These are phyloP conservation scores for Zootermopsis nevadensis DNA, from an alignment of 2,888 invertebrate genomes.

Conservation along the genomic window DNA sequence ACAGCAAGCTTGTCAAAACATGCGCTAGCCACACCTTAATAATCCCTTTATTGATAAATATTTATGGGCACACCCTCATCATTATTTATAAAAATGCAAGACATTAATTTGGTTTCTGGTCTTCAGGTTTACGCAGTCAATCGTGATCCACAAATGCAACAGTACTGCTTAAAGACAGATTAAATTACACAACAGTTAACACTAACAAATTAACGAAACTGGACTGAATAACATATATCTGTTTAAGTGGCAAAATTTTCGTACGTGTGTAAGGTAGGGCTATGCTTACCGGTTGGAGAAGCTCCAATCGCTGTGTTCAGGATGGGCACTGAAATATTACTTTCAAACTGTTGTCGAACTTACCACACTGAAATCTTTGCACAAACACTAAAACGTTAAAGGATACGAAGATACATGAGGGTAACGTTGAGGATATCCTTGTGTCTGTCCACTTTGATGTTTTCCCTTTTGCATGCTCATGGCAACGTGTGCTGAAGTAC, in stretches of 20 bases:
- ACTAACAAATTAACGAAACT: background rate
- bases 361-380: slow-evolving; percentile 31
- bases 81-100: background rate
- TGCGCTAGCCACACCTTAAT: too few species aligned
- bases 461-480: slow-evolving; percentile 57
- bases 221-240: slow-evolving; percentile 32
- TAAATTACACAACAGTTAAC: slow-evolving; percentile 12
- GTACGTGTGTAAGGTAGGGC: slow-evolving; percentile 40
- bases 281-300: slow-evolving; percentile 39
- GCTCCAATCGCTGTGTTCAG: slow-evolving; percentile 36
- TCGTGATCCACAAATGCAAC: background rate
- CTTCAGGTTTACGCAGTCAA: background rate
- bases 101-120: slow-evolving; percentile 15
- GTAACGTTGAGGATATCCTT: slow-evolving; percentile 50
- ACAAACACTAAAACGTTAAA: slow-evolving; percentile 35
- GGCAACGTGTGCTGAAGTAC: slow-evolving; percentile 56
- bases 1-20: too few species aligned
- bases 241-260: slow-evolving; percentile 48
- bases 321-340: slow-evolving; percentile 32
- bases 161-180: background rate
- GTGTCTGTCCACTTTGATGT: slow-evolving; percentile 51
- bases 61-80: slow-evolving; percentile 25
- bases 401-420: slow-evolving; percentile 49
- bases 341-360: slow-evolving; percentile 24
- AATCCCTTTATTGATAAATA: background rate